phyloP scores from a whole-genome alignment of 2,113 vertebrate species.

The Panurus biarmicus region DNA sequence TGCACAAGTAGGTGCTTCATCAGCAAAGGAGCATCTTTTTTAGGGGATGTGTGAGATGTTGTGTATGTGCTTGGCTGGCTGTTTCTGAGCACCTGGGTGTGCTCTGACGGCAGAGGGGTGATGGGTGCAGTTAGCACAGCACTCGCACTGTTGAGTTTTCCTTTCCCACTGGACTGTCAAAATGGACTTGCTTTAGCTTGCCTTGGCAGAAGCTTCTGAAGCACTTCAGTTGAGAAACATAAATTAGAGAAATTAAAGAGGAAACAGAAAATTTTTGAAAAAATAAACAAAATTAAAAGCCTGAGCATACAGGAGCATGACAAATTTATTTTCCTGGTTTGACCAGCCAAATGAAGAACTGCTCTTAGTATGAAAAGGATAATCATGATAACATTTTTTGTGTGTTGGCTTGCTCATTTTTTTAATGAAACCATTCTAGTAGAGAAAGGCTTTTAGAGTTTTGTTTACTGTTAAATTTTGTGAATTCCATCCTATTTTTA shows the following conservation, averaged over 20 bases:
- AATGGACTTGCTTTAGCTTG: neutral
- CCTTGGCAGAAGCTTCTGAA: neutral
- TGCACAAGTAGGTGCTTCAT: neutral
- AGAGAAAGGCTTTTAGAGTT: neutral
- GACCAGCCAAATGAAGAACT: neutral
- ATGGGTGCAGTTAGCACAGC: neutral
- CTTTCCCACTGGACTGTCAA: neutral
- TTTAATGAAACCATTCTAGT: neutral
- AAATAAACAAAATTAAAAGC: neutral
- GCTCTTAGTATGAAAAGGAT: neutral
- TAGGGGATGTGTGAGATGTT: neutral
- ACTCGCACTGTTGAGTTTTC: neutral
- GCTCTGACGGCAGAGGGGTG: rapidly evolving
- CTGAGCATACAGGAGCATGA: neutral
- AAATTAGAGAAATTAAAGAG: neutral
- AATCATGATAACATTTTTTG: neutral
- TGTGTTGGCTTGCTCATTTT: neutral
- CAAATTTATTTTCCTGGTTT: neutral
- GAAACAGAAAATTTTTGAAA: neutral
- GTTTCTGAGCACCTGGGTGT: neutral
- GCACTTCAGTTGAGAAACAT: neutral
- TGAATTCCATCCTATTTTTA: neutral
- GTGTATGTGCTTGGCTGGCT: neutral
- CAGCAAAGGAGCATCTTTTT: neutral
- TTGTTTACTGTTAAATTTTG: neutral